Percentiles rank a stretch among this genome's conserved stretches.
phyloP scores from a whole-genome alignment of 2,888 invertebrate genomes.

The Andrena haemorrhoa region DNA sequence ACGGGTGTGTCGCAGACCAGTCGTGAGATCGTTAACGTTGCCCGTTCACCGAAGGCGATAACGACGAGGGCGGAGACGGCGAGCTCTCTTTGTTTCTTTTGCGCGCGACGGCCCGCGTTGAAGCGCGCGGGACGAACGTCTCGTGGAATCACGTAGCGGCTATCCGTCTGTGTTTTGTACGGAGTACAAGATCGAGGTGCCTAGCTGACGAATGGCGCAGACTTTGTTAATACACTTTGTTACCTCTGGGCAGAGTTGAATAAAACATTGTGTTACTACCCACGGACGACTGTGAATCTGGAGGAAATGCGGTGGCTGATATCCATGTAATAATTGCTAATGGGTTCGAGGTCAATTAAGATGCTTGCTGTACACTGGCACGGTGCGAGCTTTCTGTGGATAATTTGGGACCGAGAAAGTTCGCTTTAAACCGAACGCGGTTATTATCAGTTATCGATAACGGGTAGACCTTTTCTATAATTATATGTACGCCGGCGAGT shows the following conservation, averaged over 20 bases:
- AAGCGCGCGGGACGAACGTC: neutral
- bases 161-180: conserved; percentile 1
- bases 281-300: conserved; percentile 1
- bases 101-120: neutral
- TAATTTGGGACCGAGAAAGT: conserved; percentile 15
- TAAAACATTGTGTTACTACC: conserved; percentile 21
- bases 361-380: neutral
- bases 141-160: conserved; percentile 6
- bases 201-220: conserved; percentile 16
- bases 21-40: conserved; percentile 35
- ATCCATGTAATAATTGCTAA: neutral
- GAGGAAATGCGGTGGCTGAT: neutral
- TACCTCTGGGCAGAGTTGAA: conserved; percentile 15
- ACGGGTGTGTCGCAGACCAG: conserved; percentile 32
- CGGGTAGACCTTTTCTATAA: conserved; percentile 45
- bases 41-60: conserved; percentile 33
- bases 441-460: conserved; percentile 51
- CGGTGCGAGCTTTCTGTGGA: neutral
- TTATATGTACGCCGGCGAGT: conserved; percentile 18
- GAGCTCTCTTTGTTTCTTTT: neutral
- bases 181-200: conserved; percentile 14
- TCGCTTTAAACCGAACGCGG: conserved; percentile 5
- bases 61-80: conserved; percentile 8
- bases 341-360: neutral
- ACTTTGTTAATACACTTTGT: conserved; percentile 45